Conservation (phyloP, 2,113 vertebrate species). For the Dascyllus trimaculatus region DNA sequence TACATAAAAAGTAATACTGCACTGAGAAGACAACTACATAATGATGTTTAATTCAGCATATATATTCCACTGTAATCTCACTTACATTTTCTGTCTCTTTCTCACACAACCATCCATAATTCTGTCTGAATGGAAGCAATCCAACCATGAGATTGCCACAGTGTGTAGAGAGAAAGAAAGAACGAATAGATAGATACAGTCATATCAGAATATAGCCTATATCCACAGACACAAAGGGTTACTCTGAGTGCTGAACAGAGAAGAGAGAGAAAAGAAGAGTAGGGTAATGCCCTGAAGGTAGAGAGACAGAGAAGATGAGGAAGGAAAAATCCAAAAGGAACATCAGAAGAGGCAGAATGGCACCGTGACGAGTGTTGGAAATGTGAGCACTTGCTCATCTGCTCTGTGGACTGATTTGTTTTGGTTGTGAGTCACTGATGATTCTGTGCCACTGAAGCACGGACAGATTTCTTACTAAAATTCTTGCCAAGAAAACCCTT, state of each 20-base stretch:
- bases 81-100: background rate
- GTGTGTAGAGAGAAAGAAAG: conserved; percentile 19
- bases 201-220: conserved; percentile 15
- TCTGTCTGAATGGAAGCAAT: conserved; percentile 39
- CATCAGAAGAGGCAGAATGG: conserved; percentile 52
- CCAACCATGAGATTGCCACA: conserved; percentile 44
- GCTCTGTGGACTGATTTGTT: conserved; percentile 61
- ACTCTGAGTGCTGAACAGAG: conserved; percentile 20
- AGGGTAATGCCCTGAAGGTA: conserved; percentile 38
- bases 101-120: conserved; percentile 16
- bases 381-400: conserved; percentile 48
- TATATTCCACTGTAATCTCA: conserved; percentile 2
- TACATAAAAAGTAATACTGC: background rate
- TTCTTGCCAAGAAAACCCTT: conserved; percentile 43
- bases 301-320: conserved; percentile 17
- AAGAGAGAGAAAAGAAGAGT: conserved; percentile 17
- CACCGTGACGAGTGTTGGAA: conserved; percentile 46
- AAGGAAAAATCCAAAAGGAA: conserved; percentile 43
- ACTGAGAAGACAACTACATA: background rate
- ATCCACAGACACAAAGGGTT: conserved; percentile 31
- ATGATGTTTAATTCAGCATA: background rate
- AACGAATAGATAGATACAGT: conserved; percentile 23
- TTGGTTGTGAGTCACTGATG: conserved; percentile 72
- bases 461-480: conserved; percentile 42
- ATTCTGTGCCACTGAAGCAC: conserved; percentile 37